Percentiles rank a stretch among this genome's conserved stretches.
Conservation (phyloP, 2,888 invertebrate genomes). For the Coelinius sp. region DNA sequence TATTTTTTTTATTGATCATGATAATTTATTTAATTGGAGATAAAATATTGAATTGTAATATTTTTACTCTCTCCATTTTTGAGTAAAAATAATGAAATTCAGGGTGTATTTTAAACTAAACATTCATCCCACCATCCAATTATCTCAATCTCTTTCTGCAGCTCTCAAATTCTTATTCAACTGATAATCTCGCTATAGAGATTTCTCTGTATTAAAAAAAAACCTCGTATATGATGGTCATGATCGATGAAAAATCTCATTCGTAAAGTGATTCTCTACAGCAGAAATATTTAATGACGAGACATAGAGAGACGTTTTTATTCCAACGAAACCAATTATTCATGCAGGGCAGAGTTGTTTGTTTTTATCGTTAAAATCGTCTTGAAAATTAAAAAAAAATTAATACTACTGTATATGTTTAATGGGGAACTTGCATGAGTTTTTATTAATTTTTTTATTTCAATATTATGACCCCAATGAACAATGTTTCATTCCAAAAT, state of each 20-base stretch:
- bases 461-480: too few relatives aligned
- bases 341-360: too few relatives aligned
- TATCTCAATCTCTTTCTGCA: not conserved
- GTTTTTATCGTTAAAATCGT: too few relatives aligned
- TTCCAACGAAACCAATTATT: not conserved
- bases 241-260: not conserved
- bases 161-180: not conserved
- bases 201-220: not conserved
- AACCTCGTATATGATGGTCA: not conserved
- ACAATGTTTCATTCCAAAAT: too few relatives aligned
- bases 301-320: not conserved
- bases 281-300: not conserved
- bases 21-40: too few relatives aligned
- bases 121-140: slow-evolving; percentile 1
- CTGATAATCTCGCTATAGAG: not conserved
- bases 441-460: too few relatives aligned
- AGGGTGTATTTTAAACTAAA: not conserved
- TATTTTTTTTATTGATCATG: not conserved
- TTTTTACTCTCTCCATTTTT: too few relatives aligned
- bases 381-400: too few relatives aligned
- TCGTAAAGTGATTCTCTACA: not conserved
- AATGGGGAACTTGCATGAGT: too few relatives aligned
- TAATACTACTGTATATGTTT: too few relatives aligned
- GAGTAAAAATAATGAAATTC: too few relatives aligned
- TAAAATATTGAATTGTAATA: too few relatives aligned